A percentile compares a stretch with the other conserved stretches of the same genome.
These are phyloP conservation scores for Diorhabda sublineata DNA, from an alignment of 1,140 invertebrate genomes.

Conservation along the genomic window DNA sequence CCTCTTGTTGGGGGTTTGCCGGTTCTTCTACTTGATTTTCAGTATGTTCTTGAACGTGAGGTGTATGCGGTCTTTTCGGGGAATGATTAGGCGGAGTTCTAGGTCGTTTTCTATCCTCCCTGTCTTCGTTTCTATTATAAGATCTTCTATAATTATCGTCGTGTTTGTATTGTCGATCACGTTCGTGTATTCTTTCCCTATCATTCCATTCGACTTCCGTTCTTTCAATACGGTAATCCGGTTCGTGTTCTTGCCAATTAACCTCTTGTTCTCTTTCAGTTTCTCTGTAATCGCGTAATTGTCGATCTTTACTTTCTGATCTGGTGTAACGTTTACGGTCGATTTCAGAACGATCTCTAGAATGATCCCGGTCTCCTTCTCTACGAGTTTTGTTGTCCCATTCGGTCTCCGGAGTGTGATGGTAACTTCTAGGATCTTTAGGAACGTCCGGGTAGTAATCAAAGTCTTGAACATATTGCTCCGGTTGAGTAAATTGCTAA, in stretches of 20 bases:
- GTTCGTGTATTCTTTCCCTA: conserved; percentile 24
- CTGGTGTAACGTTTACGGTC: conserved; percentile 50
- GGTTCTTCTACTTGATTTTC: conserved; percentile 49
- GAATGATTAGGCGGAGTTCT: conserved; percentile 53
- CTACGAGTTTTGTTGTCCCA: conserved; percentile 50
- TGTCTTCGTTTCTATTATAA: conserved; percentile 51
- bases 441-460: conserved; percentile 56
- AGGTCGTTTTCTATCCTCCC: conserved; percentile 51
- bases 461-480: conserved; percentile 44
- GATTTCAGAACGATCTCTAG: conserved; percentile 40
- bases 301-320: conserved; percentile 52
- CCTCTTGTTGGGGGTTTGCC: conserved; percentile 31
- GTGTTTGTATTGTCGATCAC: conserved; percentile 49
- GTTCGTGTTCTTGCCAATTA: conserved; percentile 26
- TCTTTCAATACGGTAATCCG: conserved; percentile 24
- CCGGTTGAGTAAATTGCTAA: conserved; percentile 33
- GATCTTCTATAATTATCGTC: conserved; percentile 53
- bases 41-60: conserved; percentile 35
- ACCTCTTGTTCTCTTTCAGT: conserved; percentile 47
- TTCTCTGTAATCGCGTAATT: conserved; percentile 48
- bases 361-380: conserved; percentile 41
- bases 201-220: conserved; percentile 32
- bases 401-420: conserved; percentile 52
- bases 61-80: conserved; percentile 47
- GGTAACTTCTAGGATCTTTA: conserved; percentile 57